A percentile compares a stretch with the other conserved stretches of the same genome.
Conservation (phyloP, 2,888 invertebrate species). For the Trichacis sp. region DNA sequence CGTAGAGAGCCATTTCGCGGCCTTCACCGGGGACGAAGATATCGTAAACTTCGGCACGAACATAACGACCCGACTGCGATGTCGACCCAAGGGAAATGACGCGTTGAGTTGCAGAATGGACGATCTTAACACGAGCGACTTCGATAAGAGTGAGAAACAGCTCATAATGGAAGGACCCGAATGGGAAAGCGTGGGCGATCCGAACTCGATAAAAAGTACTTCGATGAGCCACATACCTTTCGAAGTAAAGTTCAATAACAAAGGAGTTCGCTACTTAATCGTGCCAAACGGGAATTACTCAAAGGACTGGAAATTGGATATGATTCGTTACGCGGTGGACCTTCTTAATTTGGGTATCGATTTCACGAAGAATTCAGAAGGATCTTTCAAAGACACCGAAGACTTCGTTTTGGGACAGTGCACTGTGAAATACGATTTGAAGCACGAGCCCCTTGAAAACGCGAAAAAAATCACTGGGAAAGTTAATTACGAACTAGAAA, state of each 20-base stretch:
- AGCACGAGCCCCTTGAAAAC: slow-evolving; percentile 18
- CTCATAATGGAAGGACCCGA: neutral
- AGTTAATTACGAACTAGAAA: slow-evolving; percentile 23
- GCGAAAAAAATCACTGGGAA: slow-evolving; percentile 9
- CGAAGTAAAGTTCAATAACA: slow-evolving; percentile 50
- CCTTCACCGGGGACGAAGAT: neutral
- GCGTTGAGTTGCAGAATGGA: slow-evolving; percentile 3
- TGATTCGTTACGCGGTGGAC: slow-evolving; percentile 45
- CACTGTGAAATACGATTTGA: slow-evolving; percentile 41
- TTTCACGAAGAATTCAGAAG: slow-evolving; percentile 31
- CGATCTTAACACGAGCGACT: neutral
- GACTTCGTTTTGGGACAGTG: slow-evolving; percentile 52
- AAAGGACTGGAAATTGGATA: slow-evolving; percentile 46
- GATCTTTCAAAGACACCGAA: slow-evolving; percentile 45
- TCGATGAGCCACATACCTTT: slow-evolving; percentile 15
- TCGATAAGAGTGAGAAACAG: neutral
- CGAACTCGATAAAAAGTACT: neutral
- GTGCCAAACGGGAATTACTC: slow-evolving; percentile 43
- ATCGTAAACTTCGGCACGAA: neutral
- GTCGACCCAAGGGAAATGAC: neutral
- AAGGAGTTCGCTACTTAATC: slow-evolving; percentile 47
- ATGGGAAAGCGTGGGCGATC: neutral
- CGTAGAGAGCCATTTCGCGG: slow-evolving; percentile 6
- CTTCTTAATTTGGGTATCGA: slow-evolving; percentile 49
- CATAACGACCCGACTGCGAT: neutral